Percentiles rank a stretch among this genome's conserved stretches.
These are phyloP conservation scores for Dorcus hopei DNA, from an alignment of 2,888 invertebrate genomes.

Conservation along the genomic window DNA sequence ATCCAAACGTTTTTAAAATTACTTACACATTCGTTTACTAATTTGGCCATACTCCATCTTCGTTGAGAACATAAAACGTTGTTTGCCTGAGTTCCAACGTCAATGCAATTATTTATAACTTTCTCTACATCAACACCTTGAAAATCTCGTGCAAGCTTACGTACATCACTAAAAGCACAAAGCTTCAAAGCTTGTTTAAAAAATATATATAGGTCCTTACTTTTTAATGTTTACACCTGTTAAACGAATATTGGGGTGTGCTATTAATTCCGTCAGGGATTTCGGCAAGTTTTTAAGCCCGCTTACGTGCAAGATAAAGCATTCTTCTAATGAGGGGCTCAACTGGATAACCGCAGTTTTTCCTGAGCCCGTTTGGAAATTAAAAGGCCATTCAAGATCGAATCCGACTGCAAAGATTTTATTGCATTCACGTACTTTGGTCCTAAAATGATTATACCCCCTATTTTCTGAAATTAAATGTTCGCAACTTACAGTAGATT, in stretches of 20 bases:
- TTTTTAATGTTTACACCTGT: slow-evolving; percentile 64
- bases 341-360: slow-evolving; percentile 63
- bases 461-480: slow-evolving; percentile 2
- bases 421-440: slow-evolving; percentile 38
- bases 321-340: slow-evolving; percentile 56
- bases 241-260: slow-evolving; percentile 57
- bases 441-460: slow-evolving; percentile 32
- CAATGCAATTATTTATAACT: slow-evolving; percentile 58
- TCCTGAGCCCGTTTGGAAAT: slow-evolving; percentile 57
- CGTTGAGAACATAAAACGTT: slow-evolving; percentile 50
- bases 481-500: slow-evolving; percentile 46
- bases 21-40: slow-evolving; percentile 56
- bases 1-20: slow-evolving; percentile 1
- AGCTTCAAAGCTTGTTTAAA: not conserved
- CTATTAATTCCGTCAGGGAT: slow-evolving; percentile 53
- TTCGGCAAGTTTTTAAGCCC: slow-evolving; percentile 57
- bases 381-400: slow-evolving; percentile 67
- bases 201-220: slow-evolving; percentile 41
- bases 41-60: slow-evolving; percentile 60
- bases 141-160: slow-evolving; percentile 62
- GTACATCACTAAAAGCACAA: slow-evolving; percentile 54
- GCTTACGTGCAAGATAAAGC: slow-evolving; percentile 59
- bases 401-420: slow-evolving; percentile 57
- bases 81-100: slow-evolving; percentile 59
- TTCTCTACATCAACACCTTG: slow-evolving; percentile 53